Evolutionary conservation across 2,888 invertebrate genomes (phyloP).

Genomic region (Trissolcus brochymenae): DNA sequence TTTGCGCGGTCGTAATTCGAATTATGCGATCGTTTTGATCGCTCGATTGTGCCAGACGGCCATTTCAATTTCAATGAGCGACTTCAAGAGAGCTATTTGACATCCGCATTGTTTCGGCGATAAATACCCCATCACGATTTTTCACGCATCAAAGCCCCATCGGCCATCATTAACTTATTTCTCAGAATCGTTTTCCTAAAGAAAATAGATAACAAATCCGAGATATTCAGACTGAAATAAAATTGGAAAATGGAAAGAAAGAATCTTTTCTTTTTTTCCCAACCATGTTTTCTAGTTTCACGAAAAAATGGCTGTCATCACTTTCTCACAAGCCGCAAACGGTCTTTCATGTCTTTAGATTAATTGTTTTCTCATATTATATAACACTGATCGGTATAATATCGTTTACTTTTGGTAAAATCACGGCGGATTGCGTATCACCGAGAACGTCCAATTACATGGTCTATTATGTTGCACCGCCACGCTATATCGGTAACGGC

Average conservation of each 20-base stretch:
- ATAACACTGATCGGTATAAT: conserved; percentile 28
- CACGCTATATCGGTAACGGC: conserved; percentile 53
- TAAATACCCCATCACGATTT: conserved; percentile 30
- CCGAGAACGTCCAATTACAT: conserved; percentile 55
- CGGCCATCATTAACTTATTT: neutral
- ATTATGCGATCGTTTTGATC: conserved; percentile 52
- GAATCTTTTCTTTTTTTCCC: no score
- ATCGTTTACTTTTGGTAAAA: conserved; percentile 31
- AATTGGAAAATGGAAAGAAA: no score
- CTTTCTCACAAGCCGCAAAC: conserved; percentile 12
- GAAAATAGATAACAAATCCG: no score
- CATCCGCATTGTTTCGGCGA: conserved; percentile 61
- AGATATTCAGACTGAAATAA: no score
- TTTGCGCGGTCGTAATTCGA: conserved; percentile 53
- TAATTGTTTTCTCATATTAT: conserved; percentile 33
- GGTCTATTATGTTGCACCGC: conserved; percentile 58
- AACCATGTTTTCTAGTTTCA: no score
- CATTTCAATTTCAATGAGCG: conserved; percentile 62
- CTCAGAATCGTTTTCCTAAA: neutral
- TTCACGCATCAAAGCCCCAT: conserved; percentile 15
- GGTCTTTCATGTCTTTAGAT: conserved; percentile 16
- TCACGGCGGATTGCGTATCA: conserved; percentile 48
- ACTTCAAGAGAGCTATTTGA: conserved; percentile 49
- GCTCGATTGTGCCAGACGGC: conserved; percentile 40
- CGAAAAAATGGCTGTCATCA: conserved; percentile 4